Base-by-base conservation (phyloP, 1,140 invertebrate species). In the Anastrepha obliqua region DNA sequence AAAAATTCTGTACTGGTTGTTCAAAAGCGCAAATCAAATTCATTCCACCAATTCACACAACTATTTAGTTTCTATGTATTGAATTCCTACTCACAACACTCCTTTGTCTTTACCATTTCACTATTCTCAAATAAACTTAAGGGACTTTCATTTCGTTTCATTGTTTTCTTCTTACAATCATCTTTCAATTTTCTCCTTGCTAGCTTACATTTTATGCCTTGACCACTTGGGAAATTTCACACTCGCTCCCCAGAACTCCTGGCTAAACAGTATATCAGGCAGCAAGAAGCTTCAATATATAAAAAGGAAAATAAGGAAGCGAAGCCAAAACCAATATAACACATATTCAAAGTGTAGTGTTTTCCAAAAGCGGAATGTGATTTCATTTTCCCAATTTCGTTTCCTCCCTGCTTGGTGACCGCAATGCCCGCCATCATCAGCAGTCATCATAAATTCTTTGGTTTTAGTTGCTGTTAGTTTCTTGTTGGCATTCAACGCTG, bases 391-490 rank as follows among this genome's bases (percentile, higher is more conserved):
- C 39, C 39, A 70, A 70, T 13, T 44, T 2, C 67, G 11, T 20
- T 9, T 5, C 39, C 39, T 70, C 39, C 67, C 9, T 13, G 42
- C 29, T 70, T 13, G 39, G 39, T 6, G 42, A 74, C 67, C 64
- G 42, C 67, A 74, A 6, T 42, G 67, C 3, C 29, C 42, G 42
- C 67, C 67, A 47, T 39, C 67, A 44, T 0, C 67, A 74, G 42
- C 39, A 74, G 67, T 74, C 39, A 47, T 74, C 67, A 74, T 74
- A 74, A 74, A 70, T 70, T 70, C 39, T 70, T 70, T 44, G 67
- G 20, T 44, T 70, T 8, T 13, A 42, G 8, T 70, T 17, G 51
- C 51, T 55, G 60, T 15, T 13, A 62, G 15, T 62, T 62, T n/a
- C 60, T 13, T 15, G 29, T 39, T 44, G 67, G 9, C 67, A 15